Evolutionary conservation across 2,888 invertebrate species (phyloP).

Genomic region (Cheilosia variabilis): DNA sequence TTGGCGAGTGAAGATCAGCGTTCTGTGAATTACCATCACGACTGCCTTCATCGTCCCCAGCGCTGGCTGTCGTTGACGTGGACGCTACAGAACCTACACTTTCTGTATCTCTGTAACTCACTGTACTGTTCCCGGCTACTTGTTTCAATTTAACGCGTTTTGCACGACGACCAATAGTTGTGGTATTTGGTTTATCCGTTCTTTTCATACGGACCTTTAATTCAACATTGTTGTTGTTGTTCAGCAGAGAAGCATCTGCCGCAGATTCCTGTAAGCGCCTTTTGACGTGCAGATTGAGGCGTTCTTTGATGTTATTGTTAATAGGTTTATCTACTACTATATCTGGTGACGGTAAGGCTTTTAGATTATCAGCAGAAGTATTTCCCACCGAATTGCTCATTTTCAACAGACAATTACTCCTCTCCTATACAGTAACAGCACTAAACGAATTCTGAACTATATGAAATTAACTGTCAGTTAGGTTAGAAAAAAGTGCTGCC

Average conservation of each 20-base stretch:
- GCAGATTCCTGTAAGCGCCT: constrained; percentile 80
- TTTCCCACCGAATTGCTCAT: constrained; percentile 53
- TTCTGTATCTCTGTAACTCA: constrained; percentile 63
- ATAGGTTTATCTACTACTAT: constrained; percentile 70
- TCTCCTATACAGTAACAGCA: neutral
- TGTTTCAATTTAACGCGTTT: constrained; percentile 72
- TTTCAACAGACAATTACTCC: neutral
- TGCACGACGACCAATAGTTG: constrained; percentile 61
- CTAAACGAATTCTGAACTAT: neutral
- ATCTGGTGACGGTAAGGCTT: constrained; percentile 76
- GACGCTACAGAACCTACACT: constrained; percentile 56
- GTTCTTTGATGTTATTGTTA: constrained; percentile 80
- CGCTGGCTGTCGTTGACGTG: constrained; percentile 54
- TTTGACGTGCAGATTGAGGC: constrained; percentile 82
- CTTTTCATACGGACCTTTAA: constrained; percentile 69
- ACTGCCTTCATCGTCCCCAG: constrained; percentile 77
- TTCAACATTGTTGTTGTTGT: constrained; percentile 50
- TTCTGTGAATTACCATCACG: constrained; percentile 76
- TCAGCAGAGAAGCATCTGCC: constrained; percentile 43
- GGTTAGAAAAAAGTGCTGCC: constrained; percentile 46
- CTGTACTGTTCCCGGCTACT: constrained; percentile 58
- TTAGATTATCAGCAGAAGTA: constrained; percentile 67
- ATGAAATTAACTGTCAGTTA: constrained; percentile 26
- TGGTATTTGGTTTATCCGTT: constrained; percentile 73
- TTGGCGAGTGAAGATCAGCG: constrained; percentile 67